Evolutionary conservation across 2,888 invertebrate species (phyloP).

Genomic region (Cancer borealis): DNA sequence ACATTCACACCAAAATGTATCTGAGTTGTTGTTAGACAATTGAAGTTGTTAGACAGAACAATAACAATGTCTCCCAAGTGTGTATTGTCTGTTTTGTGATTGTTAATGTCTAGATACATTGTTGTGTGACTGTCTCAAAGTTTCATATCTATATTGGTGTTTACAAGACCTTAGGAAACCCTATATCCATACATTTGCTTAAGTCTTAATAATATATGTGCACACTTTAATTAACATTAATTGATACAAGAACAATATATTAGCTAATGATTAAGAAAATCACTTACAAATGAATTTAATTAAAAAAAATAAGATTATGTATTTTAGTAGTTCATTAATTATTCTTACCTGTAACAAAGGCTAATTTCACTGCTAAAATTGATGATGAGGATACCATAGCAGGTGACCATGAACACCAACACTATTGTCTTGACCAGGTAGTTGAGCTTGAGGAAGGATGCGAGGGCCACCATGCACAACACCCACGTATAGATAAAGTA

Average conservation of each 20-base stretch:
- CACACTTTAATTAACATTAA: background rate
- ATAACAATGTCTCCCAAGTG: background rate
- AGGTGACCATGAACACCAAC: constrained; percentile 87
- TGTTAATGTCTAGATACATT: background rate
- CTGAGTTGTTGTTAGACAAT: background rate
- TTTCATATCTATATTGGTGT: background rate
- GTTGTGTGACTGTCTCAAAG: background rate
- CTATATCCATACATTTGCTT: too few relatives aligned
- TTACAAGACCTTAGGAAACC: background rate
- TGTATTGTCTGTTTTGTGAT: background rate
- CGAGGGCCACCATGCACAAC: constrained; percentile 92
- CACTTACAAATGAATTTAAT: background rate
- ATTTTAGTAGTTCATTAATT: background rate
- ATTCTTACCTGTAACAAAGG: constrained; percentile 46
- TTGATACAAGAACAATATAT: background rate
- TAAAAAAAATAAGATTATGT: background rate
- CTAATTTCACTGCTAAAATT: constrained; percentile 79
- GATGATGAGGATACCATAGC: constrained; percentile 87
- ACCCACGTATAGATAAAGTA: constrained; percentile 97
- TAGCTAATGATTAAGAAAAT: background rate
- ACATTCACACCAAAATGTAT: background rate
- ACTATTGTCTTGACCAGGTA: constrained; percentile 91
- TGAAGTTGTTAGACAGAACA: background rate
- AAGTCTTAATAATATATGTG: too few relatives aligned
- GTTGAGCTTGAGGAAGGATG: constrained; percentile 94